Conservation (phyloP, 2,113 vertebrate genomes). For the Triplophysa tibetana region DNA sequence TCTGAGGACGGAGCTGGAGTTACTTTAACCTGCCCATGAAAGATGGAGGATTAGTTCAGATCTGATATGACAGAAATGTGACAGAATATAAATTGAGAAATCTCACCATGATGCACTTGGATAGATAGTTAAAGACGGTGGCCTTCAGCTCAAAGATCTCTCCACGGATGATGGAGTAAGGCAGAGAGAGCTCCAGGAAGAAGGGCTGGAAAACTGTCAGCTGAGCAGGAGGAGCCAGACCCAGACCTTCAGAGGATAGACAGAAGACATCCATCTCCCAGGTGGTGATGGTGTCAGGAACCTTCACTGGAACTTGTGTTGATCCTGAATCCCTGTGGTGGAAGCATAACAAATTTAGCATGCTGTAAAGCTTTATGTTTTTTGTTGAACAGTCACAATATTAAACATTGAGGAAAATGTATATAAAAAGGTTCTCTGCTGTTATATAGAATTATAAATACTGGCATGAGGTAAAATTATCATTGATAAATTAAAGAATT, state of each 20-base stretch:
- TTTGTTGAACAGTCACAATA: neutral
- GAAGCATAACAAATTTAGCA: neutral
- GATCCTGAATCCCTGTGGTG: conserved; percentile 71
- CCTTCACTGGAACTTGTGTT: conserved; percentile 67
- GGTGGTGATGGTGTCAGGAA: conserved; percentile 85
- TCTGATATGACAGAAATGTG: neutral
- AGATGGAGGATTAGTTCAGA: conserved; percentile 40
- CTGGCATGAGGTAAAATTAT: neutral
- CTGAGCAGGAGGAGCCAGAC: conserved; percentile 74
- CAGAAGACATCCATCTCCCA: conserved; percentile 86
- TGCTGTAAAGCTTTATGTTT: neutral
- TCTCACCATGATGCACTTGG: conserved; percentile 79
- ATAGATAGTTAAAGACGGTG: conserved; percentile 81
- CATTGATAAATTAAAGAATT: neutral
- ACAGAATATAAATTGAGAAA: neutral
- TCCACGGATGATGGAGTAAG: conserved; percentile 83
- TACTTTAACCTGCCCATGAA: conserved; percentile 67
- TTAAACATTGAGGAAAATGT: neutral
- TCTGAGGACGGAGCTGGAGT: conserved; percentile 63
- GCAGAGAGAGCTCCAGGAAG: conserved; percentile 83
- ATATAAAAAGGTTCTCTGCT: neutral
- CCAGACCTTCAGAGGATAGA: conserved; percentile 76
- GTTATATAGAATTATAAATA: neutral
- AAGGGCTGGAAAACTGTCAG: conserved; percentile 84
- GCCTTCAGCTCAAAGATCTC: conserved; percentile 84